Percentiles rank a stretch among this genome's conserved stretches.
phyloP scores from a whole-genome alignment of 2,113 vertebrate genomes.

The Polyodon spathula region DNA sequence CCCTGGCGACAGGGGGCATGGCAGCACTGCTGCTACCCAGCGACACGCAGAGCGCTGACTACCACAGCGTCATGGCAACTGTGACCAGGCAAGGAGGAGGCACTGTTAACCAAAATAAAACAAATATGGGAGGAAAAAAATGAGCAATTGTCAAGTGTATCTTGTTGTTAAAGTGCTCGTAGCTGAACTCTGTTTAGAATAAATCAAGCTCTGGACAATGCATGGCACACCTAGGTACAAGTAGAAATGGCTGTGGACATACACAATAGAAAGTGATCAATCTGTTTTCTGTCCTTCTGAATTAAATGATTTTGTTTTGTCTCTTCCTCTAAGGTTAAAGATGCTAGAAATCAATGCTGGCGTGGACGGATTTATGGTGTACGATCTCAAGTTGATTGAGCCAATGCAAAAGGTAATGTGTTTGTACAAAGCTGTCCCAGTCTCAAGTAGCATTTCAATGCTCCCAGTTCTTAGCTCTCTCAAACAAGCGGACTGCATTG shows the following conservation, averaged over 20 bases:
- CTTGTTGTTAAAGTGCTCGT: not conserved
- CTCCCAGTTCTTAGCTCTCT: no score
- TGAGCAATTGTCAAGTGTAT: not conserved
- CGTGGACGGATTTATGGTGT: slow-evolving; percentile 73
- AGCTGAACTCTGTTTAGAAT: no score
- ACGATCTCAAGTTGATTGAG: slow-evolving; percentile 57
- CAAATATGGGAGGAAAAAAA: not conserved
- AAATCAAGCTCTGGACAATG: no score
- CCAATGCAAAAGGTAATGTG: slow-evolving; percentile 57
- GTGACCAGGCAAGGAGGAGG: slow-evolving; percentile 43
- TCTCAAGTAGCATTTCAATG: no score
- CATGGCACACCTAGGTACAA: no score
- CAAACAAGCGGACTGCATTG: no score
- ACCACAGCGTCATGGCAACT: slow-evolving; percentile 38
- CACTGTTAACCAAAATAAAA: not conserved
- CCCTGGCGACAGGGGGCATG: slow-evolving; percentile 60
- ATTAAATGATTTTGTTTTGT: not conserved
- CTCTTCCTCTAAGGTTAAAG: slow-evolving; percentile 47
- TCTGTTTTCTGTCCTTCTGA: not conserved
- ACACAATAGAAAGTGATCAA: no score
- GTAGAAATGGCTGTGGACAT: no score
- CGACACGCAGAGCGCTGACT: slow-evolving; percentile 27
- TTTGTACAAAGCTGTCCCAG: not conserved
- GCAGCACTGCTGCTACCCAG: slow-evolving; percentile 46
- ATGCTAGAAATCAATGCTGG: slow-evolving; percentile 64